Conservation (phyloP, 2,888 invertebrate species). For the Lithophane ornitopus region DNA sequence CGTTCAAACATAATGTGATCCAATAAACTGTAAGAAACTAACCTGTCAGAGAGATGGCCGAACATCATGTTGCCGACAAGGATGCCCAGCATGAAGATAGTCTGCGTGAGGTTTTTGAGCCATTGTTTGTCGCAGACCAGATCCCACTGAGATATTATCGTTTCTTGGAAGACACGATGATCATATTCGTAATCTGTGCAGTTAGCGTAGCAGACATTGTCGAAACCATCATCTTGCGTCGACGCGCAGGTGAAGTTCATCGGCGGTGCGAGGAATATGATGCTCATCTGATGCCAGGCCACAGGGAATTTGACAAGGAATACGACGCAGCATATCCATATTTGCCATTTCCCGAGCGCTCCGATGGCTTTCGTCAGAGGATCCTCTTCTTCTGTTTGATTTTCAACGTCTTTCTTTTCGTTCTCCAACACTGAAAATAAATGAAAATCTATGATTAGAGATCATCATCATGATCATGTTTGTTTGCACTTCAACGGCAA, state of each 20-base stretch:
- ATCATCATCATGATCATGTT: too few relatives aligned
- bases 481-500: neutral
- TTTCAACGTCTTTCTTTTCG: conserved; percentile 78
- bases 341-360: conserved; percentile 94
- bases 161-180: conserved; percentile 92
- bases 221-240: conserved; percentile 76
- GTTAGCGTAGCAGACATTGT: conserved; percentile 87
- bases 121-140: conserved; percentile 92
- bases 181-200: conserved; percentile 92
- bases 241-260: conserved; percentile 89
- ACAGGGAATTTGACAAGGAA: conserved; percentile 94
- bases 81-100: conserved; percentile 94
- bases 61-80: conserved; percentile 94
- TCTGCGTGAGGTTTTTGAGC: conserved; percentile 94
- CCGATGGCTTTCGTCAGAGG: conserved; percentile 93
- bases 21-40: conserved; percentile 62
- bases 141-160: conserved; percentile 94
- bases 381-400: conserved; percentile 85
- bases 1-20: conserved; percentile 31
- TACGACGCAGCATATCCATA: conserved; percentile 92
- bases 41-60: conserved; percentile 95
- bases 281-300: conserved; percentile 95
- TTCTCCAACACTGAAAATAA: conserved; percentile 83
- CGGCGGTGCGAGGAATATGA: conserved; percentile 94
- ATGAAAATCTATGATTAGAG: conserved; percentile 3